These are phyloP conservation scores for Tribolium madens DNA, from an alignment of 1,140 invertebrate genomes.

Conservation along the genomic window DNA sequence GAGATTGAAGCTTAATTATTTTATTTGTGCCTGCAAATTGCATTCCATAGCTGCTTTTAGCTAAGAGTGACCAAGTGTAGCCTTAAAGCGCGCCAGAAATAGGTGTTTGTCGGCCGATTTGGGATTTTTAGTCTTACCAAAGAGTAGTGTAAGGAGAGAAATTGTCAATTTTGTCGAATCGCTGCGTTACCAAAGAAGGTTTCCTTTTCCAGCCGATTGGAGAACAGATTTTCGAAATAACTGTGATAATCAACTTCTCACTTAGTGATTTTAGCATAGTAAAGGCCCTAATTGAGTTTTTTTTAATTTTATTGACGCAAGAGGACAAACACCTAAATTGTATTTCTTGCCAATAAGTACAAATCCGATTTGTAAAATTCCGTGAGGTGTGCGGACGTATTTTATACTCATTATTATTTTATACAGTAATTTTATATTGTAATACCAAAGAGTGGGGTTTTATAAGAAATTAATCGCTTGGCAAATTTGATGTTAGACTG, in stretches of 20 bases:
- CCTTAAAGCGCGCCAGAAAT: conserved; percentile 18
- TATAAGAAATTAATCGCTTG: neutral
- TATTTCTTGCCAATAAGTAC: conserved; percentile 45
- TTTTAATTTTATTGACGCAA: neutral
- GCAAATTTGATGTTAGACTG: conserved; percentile 29
- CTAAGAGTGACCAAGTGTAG: conserved; percentile 36
- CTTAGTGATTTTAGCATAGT: conserved; percentile 34
- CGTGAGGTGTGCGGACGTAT: conserved; percentile 34
- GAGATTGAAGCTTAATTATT: conserved; percentile 13
- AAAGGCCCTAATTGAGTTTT: conserved; percentile 39
- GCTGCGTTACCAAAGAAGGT: neutral
- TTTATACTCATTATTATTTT: conserved; percentile 39
- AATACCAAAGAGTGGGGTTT: conserved; percentile 26
- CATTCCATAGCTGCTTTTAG: conserved; percentile 35
- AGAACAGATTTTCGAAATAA: conserved; percentile 31
- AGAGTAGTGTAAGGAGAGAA: neutral
- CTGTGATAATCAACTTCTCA: conserved; percentile 42
- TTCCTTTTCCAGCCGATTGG: conserved; percentile 1
- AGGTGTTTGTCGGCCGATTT: conserved; percentile 23
- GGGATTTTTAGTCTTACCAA: conserved; percentile 32
- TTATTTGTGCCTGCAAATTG: conserved; percentile 32
- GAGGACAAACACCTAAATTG: conserved; percentile 36
- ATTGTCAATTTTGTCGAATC: neutral
- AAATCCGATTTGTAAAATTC: conserved; percentile 39
- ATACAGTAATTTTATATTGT: conserved; percentile 41